These are phyloP conservation scores for Glaucidium brasilianum DNA, from an alignment of 2,113 vertebrate genomes.

Conservation along the genomic window DNA sequence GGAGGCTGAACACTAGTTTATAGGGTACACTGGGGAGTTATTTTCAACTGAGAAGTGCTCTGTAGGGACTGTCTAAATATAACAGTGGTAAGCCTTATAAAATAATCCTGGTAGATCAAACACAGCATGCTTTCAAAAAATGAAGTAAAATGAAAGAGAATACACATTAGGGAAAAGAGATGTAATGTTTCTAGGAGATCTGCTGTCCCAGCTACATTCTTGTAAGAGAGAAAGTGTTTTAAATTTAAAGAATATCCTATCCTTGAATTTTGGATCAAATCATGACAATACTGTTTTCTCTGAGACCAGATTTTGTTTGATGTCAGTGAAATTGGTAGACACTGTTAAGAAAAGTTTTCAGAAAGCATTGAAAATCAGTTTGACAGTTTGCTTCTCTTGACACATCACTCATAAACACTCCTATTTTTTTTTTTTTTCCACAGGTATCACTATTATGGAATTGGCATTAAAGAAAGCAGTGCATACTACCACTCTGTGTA, in stretches of 20 bases:
- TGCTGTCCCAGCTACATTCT: neutral
- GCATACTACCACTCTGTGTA: conserved; percentile 98
- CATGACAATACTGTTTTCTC: neutral
- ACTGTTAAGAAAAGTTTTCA: neutral
- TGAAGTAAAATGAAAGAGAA: neutral
- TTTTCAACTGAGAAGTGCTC: neutral
- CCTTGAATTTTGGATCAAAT: neutral
- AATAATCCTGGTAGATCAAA: neutral
- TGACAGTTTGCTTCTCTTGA: neutral
- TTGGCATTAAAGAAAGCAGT: conserved; percentile 98
- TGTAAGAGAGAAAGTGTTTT: neutral
- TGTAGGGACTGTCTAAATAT: neutral
- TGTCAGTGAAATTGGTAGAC: neutral
- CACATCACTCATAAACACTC: neutral
- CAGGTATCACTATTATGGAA: conserved; percentile 98
- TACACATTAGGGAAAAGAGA: neutral
- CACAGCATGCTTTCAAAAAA: neutral
- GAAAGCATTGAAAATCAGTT: neutral
- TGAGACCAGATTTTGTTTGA: neutral
- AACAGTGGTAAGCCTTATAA: neutral
- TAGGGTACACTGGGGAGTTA: neutral
- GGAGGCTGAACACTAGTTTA: neutral
- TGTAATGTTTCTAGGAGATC: neutral
- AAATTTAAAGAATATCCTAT: neutral
- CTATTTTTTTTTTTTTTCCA: neutral